Evolutionary conservation across 2,888 invertebrate species (phyloP).

Genomic region (Agonum fuliginosum): DNA sequence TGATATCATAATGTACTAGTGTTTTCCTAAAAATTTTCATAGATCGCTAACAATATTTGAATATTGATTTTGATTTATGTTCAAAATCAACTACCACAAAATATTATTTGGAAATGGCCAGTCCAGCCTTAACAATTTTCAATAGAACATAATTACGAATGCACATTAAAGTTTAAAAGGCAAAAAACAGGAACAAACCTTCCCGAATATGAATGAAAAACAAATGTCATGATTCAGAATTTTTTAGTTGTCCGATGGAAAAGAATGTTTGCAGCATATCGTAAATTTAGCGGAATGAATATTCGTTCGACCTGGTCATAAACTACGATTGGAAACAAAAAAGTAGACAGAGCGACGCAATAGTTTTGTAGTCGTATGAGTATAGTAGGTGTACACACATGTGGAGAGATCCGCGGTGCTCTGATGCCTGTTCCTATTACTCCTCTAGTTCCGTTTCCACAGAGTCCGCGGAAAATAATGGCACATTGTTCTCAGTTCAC

Average conservation of each 20-base stretch:
- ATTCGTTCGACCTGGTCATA: conserved; percentile 11
- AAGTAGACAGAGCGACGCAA: conserved; percentile 28
- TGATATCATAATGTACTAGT: no score
- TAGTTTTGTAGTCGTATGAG: conserved; percentile 11
- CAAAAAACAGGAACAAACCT: background rate
- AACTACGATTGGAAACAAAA: conserved; percentile 35
- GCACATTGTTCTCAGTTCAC: conserved; percentile 14
- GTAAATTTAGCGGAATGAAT: conserved; percentile 33
- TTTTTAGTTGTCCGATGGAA: conserved; percentile 11
- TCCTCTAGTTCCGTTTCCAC: background rate
- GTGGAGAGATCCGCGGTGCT: background rate
- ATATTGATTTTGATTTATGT: no score
- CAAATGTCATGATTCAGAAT: background rate
- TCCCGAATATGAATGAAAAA: background rate
- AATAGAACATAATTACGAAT: background rate
- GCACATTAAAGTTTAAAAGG: background rate
- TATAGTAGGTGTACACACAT: no score
- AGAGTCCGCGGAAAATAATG: background rate
- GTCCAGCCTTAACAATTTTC: background rate
- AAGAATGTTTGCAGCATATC: background rate
- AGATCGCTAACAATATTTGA: no score
- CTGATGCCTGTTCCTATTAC: background rate
- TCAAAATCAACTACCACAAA: background rate
- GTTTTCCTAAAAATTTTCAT: no score
- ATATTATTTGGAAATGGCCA: background rate